Base-by-base conservation (phyloP, 2,888 invertebrate genomes). In the Macaria liturata region DNA sequence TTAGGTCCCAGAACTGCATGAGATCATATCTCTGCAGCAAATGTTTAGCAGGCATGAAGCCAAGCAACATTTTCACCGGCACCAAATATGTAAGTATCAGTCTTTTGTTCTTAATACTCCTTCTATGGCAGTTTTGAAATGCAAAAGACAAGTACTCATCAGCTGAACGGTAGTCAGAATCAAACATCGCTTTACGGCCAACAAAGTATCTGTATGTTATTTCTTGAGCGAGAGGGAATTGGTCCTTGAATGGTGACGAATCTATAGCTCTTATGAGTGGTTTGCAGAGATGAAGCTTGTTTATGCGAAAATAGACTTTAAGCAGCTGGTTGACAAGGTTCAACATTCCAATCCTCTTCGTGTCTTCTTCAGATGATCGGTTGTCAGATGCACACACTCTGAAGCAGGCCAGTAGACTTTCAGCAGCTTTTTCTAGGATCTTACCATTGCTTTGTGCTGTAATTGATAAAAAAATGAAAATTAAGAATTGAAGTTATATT, bases 181-280 rank as follows among this genome's bases (percentile, higher is more conserved):
- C 99, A 82, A 99, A 99, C 98, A 99, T 99, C 3, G 98, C 97
- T 83, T 99, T 99, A 37, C 99, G 94, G 0, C 99, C 99, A 20
- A 98, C 97, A 88, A 98, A 99, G 85, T 99, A 99, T 78, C 97
- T 97, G 86, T 98, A 99, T 0, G 99, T 99, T 54, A 99, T 97
- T 79, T 97, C 96, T 80, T 99, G 99, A 7, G 98, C 96, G 59
- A 98, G 86, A 1, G 97, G 95, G 83, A 98, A 99, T 61, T 95
- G 94, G 56, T 98, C 97, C 83, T 97, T 98, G 65, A 97, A 95
- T 0, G 96, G 95, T 9, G 97, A 96, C 9, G 98, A 97, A 74
- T 99, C 99, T 64, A 99, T 98, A 0, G 99, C 99, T 68, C 99
- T 94, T 68, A 99, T 98, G 43, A 99, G 91, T 0, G 99, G 99